These are phyloP conservation scores for Tetragonula carbonaria DNA, from an alignment of 2,888 invertebrate genomes.

Conservation along the genomic window DNA sequence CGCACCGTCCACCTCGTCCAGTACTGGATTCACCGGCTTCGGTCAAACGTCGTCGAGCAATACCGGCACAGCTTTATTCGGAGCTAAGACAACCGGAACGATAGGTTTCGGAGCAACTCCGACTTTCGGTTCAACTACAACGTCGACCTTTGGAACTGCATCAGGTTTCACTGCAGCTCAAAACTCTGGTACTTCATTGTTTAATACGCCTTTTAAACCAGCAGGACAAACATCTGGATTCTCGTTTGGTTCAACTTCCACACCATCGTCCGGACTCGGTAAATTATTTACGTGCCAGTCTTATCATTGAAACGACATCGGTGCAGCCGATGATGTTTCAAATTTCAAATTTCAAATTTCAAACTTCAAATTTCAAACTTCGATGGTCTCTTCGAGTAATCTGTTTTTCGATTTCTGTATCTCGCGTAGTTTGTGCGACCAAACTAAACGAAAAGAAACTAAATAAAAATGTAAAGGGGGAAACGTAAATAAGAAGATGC, in stretches of 20 bases:
- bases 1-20: conserved; percentile 78
- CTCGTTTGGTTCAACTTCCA: conserved; percentile 78
- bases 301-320: not conserved
- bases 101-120: conserved; percentile 83
- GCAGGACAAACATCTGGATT: conserved; percentile 82
- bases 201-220: conserved; percentile 84
- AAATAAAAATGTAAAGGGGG: no score
- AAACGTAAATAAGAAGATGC: not conserved
- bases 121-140: conserved; percentile 75
- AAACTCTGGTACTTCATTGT: conserved; percentile 82
- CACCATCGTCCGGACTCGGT: conserved; percentile 79
- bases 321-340: not conserved
- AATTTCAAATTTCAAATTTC: not conserved
- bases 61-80: conserved; percentile 80
- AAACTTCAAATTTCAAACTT: not conserved
- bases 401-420: not conserved
- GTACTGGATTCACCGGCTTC: conserved; percentile 83
- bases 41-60: conserved; percentile 77
- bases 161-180: conserved; percentile 75
- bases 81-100: conserved; percentile 83
- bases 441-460: not conserved
- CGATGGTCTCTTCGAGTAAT: no score
- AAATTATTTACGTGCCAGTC: conserved; percentile 16
- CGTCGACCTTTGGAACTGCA: conserved; percentile 75
- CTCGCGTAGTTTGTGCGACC: not conserved